These are phyloP conservation scores for Drosophila kuntzei DNA, from an alignment of 2,888 invertebrate species.

Conservation along the genomic window DNA sequence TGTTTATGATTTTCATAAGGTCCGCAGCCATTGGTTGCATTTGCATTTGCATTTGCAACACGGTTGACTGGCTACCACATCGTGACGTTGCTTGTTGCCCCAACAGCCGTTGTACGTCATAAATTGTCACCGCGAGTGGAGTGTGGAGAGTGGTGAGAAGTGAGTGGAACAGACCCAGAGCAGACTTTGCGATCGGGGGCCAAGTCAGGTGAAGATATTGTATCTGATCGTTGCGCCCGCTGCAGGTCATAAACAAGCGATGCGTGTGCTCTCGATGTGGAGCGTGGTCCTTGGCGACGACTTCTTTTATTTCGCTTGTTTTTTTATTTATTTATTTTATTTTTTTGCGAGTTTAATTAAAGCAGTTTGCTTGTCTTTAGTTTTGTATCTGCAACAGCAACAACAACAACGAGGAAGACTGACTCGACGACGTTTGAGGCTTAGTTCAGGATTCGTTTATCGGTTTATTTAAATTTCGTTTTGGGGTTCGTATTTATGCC, in stretches of 20 bases:
- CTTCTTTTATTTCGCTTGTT: slow-evolving; percentile 18
- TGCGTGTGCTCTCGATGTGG: slow-evolving; percentile 47
- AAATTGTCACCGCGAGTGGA: slow-evolving; percentile 80
- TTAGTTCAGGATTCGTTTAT: slow-evolving; percentile 72
- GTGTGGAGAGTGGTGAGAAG: slow-evolving; percentile 37
- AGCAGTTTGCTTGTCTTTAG: slow-evolving; percentile 73
- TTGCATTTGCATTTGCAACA: slow-evolving; percentile 37
- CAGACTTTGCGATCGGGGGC: slow-evolving; percentile 10
- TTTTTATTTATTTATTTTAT: slow-evolving; percentile 26
- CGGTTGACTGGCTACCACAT: slow-evolving; percentile 44
- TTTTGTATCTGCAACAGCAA: slow-evolving; percentile 48
- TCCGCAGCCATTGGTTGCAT: slow-evolving; percentile 55
- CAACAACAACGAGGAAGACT: slow-evolving; percentile 8
- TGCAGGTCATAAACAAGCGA: slow-evolving; percentile 74
- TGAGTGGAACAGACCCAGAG: slow-evolving; percentile 32
- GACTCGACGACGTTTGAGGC: slow-evolving; percentile 51
- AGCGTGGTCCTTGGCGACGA: slow-evolving; percentile 47
- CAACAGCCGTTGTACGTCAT: slow-evolving; percentile 78
- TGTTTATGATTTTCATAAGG: slow-evolving; percentile 86
- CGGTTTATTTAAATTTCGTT: slow-evolving; percentile 79
- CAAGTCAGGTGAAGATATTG: slow-evolving; percentile 77
- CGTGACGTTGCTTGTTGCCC: slow-evolving; percentile 36
- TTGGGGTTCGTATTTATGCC: slow-evolving; percentile 73
- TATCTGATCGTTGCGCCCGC: slow-evolving; percentile 74
- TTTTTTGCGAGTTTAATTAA: slow-evolving; percentile 67